Percentiles rank a stretch among this genome's conserved stretches.
These are phyloP conservation scores for Rhimphoctona megacephalus DNA, from an alignment of 2,888 invertebrate species.

Conservation along the genomic window DNA sequence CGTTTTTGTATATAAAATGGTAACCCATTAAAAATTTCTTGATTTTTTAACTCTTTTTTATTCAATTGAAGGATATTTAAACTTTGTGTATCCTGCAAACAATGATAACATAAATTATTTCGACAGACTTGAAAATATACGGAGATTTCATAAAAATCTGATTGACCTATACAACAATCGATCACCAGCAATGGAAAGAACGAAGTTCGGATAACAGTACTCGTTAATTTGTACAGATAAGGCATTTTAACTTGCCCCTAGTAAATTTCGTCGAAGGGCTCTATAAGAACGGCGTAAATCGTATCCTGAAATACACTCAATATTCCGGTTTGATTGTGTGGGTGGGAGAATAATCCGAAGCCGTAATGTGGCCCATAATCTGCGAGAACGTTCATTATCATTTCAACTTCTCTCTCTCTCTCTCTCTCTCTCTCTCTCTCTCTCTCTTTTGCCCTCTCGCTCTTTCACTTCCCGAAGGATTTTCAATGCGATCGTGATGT, in stretches of 20 bases:
- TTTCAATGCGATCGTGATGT: conserved; percentile 58
- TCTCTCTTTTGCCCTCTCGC: conserved; percentile 2
- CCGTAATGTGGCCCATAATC: conserved; percentile 61
- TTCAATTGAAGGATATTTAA: too few relatives aligned
- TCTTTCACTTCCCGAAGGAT: conserved; percentile 30
- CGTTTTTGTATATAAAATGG: not conserved
- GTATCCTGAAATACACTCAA: not conserved
- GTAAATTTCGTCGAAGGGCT: not conserved
- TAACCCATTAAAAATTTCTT: not conserved
- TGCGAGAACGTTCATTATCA: conserved; percentile 60
- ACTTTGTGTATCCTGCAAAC: too few relatives aligned
- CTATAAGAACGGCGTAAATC: conserved; percentile 9
- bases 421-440: conserved; percentile 1
- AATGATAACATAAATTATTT: too few relatives aligned
- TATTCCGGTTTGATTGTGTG: conserved; percentile 5
- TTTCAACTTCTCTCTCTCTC: conserved; percentile 23
- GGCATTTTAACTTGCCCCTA: not conserved
- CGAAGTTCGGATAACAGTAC: not conserved
- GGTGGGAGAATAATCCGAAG: conserved; percentile 6
- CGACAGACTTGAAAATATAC: too few relatives aligned
- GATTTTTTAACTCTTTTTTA: too few relatives aligned
- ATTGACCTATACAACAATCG: not conserved
- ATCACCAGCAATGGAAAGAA: not conserved
- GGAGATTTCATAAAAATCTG: too few relatives aligned
- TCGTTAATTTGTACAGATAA: conserved; percentile 1